Base-by-base conservation (phyloP, 1,140 invertebrate species). In the Eciton burchellii region DNA sequence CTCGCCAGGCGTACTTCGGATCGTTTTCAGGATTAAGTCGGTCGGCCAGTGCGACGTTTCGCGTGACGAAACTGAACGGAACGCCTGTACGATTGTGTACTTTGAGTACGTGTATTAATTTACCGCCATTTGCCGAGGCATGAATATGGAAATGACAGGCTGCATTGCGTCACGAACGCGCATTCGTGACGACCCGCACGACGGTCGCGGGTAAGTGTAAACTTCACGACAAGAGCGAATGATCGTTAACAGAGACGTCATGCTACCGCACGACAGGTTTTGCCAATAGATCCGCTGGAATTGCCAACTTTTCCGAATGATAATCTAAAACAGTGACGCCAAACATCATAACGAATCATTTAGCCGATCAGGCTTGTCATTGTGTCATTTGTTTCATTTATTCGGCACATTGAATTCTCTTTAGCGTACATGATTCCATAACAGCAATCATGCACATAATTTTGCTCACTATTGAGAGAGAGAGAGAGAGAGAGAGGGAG, bases 231-330 rank as follows among this genome's bases (percentile, higher is more conserved):
- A 72, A n/a, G 82, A 85, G 79, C 79, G 82, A 56, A 84, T 84
- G 82, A 81, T 68, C 74, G 77, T 85, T 87, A 84, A 89, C 83
- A 87, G 88, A 88, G 82, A 88, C 83, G 83, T 89, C 88, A 89
- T 85, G 84, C 43, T 24, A 12, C 0, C 1, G 43, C 14, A 57
- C 45, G n/a, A n/a, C n/a, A n/a, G n/a, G n/a, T n/a, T 76, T 82
- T 79, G 43, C 81, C 54, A 59, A 26, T 66, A 57, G 60, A 62
- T 87, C 84, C 82, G 76, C 84, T 83, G 84, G 79, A 81, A 79
- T 81, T 84, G 62, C 70, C 70, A 57, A 14, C 57, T 59, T 72
- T 81, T 62, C 74, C 63, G 68, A 66, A 66, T 14, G 14, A 0
- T 66, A 26, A 49, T 66, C 16, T 47, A 3, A 66, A 49, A 14